Evolutionary conservation across 2,797 vertebrate species (phyloP).

Genomic region (Nasua narica): DNA sequence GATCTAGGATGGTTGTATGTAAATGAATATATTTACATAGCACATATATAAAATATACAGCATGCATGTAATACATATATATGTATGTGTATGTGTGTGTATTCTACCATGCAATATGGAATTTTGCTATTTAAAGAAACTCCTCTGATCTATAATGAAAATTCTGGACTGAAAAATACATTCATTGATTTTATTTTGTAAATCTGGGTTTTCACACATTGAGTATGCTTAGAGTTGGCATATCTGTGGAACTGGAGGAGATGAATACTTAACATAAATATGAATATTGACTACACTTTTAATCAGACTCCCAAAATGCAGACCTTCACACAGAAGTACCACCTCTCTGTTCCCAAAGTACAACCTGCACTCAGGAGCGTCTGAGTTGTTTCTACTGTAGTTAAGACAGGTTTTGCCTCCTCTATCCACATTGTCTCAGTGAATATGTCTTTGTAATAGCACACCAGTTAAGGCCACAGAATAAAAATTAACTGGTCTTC

Average conservation of each 20-base stretch:
- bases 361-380: not conserved
- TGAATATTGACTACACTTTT: not conserved
- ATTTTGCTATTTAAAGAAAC: not conserved
- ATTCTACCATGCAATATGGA: not conserved
- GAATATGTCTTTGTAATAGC: not conserved
- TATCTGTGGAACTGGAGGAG: not conserved
- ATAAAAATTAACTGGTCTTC: not conserved
- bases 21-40: not conserved
- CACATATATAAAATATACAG: not conserved
- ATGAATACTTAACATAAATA: not conserved
- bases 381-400: not conserved
- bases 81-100: not conserved
- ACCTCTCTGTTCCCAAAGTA: not conserved
- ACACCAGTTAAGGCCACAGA: not conserved
- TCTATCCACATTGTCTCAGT: not conserved
- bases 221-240: not conserved
- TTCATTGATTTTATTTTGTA: not conserved
- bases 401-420: not conserved
- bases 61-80: not conserved
- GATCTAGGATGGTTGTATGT: not conserved
- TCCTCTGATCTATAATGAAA: slow-evolving; percentile 12
- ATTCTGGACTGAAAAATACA: not conserved
- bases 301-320: not conserved
- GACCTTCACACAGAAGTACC: not conserved
- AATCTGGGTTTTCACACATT: not conserved